A percentile compares a stretch with the other conserved stretches of the same genome.
Conservation (phyloP, 1,140 invertebrate genomes). For the Anoplolepis gracilipes region DNA sequence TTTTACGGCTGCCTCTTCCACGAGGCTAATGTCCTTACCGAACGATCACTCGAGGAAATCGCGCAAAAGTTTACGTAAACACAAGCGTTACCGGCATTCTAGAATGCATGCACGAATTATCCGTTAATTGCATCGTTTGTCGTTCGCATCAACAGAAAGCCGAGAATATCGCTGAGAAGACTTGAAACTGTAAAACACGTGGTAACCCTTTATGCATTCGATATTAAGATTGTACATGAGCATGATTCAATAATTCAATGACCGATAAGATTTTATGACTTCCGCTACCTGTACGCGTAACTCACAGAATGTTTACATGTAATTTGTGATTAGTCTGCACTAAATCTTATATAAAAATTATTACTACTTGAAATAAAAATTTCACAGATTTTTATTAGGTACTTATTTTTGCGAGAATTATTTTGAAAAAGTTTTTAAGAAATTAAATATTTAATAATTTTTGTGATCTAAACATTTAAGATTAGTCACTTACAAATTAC, state of each 20-base stretch:
- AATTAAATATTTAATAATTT: too few species aligned
- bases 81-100: slow-evolving; percentile 28
- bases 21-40: slow-evolving; percentile 73
- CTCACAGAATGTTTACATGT: not conserved
- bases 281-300: not conserved
- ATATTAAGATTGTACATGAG: not conserved
- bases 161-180: not conserved
- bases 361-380: too few species aligned
- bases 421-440: too few species aligned
- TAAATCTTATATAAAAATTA: too few species aligned
- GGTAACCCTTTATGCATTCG: not conserved
- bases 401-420: too few species aligned
- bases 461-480: too few species aligned
- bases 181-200: not conserved
- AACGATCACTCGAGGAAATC: slow-evolving; percentile 71
- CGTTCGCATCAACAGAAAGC: slow-evolving; percentile 47
- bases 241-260: not conserved
- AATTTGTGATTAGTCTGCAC: too few species aligned
- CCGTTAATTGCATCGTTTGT: slow-evolving; percentile 29
- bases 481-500: too few species aligned
- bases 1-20: slow-evolving; percentile 78
- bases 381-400: too few species aligned
- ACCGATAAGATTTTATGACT: not conserved
- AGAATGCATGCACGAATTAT: slow-evolving; percentile 20
- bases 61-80: slow-evolving; percentile 51